Conservation (phyloP, 2,888 invertebrate species). For the Dugesia japonica region DNA sequence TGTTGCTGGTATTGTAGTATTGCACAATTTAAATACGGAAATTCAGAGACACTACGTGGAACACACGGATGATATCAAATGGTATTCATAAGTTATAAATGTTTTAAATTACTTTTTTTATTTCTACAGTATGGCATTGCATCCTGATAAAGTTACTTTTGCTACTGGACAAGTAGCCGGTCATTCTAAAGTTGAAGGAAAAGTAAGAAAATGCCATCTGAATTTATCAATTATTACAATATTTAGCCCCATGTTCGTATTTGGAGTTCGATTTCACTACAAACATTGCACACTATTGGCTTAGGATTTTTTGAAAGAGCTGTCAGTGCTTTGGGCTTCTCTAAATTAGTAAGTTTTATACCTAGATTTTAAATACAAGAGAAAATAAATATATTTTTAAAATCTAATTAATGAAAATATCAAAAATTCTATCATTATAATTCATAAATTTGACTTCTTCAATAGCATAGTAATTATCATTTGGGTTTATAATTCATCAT, state of each 20-base stretch:
- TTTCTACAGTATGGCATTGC: constrained; percentile 61
- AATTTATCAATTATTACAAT: neutral
- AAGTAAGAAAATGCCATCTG: constrained; percentile 51
- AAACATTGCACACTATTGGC: constrained; percentile 69
- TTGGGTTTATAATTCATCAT: too few species aligned
- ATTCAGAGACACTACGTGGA: constrained; percentile 77
- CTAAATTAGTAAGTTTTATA: constrained; percentile 55
- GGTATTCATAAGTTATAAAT: too few species aligned
- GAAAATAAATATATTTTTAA: too few species aligned
- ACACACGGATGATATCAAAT: constrained; percentile 81
- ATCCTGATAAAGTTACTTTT: constrained; percentile 71
- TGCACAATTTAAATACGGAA: constrained; percentile 75
- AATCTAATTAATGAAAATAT: too few species aligned
- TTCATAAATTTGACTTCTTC: too few species aligned
- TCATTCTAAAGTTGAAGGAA: constrained; percentile 62
- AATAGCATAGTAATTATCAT: too few species aligned
- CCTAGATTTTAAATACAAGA: neutral
- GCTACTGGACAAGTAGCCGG: constrained; percentile 78
- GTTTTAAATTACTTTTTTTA: neutral
- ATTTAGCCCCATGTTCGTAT: constrained; percentile 70
- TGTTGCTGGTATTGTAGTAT: constrained; percentile 72
- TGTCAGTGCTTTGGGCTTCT: constrained; percentile 70
- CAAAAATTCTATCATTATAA: too few species aligned
- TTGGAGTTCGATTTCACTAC: constrained; percentile 77
- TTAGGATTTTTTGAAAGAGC: constrained; percentile 66